A percentile compares a stretch with the other conserved stretches of the same genome.
Conservation (phyloP, 2,113 vertebrate genomes). For the Hydrochoerus hydrochaeris region DNA sequence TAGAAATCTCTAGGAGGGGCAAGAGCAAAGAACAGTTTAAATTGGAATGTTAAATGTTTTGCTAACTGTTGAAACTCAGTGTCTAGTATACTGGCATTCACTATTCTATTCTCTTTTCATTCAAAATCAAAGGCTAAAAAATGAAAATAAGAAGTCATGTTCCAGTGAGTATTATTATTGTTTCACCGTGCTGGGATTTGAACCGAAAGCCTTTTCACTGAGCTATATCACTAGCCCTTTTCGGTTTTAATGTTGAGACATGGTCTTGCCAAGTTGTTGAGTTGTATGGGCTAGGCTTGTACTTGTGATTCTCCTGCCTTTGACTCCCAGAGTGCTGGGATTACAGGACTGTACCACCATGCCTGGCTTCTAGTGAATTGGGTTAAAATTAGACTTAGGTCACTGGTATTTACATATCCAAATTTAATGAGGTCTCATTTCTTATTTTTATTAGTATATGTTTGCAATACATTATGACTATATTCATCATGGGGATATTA, state of each 20-base stretch:
- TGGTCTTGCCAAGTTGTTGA: background rate
- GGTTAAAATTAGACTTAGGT: constrained; percentile 30
- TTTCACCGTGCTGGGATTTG: background rate
- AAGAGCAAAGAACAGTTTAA: constrained; percentile 30
- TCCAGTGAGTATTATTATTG: background rate
- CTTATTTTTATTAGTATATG: background rate
- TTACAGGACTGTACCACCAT: background rate
- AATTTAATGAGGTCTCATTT: constrained; percentile 41
- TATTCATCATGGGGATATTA: background rate
- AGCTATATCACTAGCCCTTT: background rate
- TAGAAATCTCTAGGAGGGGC: background rate
- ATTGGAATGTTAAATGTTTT: constrained; percentile 48
- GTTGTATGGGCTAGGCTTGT: background rate
- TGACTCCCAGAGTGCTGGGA: background rate
- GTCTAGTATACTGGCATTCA: background rate
- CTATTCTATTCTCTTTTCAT: constrained; percentile 47
- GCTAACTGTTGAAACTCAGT: constrained; percentile 45
- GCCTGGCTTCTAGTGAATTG: background rate
- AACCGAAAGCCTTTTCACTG: background rate
- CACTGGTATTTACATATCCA: constrained; percentile 12
- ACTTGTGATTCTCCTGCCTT: background rate
- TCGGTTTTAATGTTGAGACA: background rate
- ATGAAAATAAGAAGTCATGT: constrained; percentile 10
- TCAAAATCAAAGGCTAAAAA: constrained; percentile 57
- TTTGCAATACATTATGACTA: background rate